Evolutionary conservation across 1,140 invertebrate genomes (phyloP), one percentile per base, ranked within the genome.

Genomic region (Periplaneta americana): DNA sequence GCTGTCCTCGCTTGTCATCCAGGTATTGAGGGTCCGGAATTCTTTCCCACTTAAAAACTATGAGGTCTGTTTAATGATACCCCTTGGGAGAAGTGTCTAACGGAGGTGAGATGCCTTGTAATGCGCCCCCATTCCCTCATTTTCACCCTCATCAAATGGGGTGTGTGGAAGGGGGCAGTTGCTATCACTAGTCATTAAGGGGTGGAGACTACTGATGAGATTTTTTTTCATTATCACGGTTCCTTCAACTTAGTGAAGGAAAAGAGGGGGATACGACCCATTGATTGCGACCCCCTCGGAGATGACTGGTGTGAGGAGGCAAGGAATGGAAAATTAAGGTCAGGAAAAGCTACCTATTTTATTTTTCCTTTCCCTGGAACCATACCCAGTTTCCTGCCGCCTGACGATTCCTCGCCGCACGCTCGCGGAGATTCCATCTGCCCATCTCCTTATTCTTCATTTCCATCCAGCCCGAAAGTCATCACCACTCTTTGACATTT

Each of bases 351-450:
- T 22, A 5, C 39, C 13, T 48, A 18, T 48, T 48, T 48, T 48
- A 48, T 22, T 48, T 48, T 48, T 15, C 39, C 1, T 84, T 84
- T 85, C 84, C 84, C 85, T 84, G 78, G 75, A 28, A 76, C 82
- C 82, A 1, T 48, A 48, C 39, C 13, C 6, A 9, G 10, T 15
- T 22, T 15, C 15, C 39, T 10, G 17, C 39, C 3, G 6, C 17
- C 39, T 17, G 39, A 48, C 17, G 39, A 48, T 48, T 15, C n/a
- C 15, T 15, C 39, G 3, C n/a, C 17, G 39, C 39, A 48, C n/a
- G 15, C n/a, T 48, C n/a, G 39, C 13, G n/a, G 39, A 18, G 79
- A 78, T 48, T 81, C 78, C 33, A 78, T 81, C 31, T 74, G 39
- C 78, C 82, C 75, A 31, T 74, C n/a, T 76, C 48, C 34, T 78